Evolutionary conservation across 30 jellyfish, hydroid and myxozoan genomes (phyloP).

Genomic region (Haliclystus octoradiatus): DNA sequence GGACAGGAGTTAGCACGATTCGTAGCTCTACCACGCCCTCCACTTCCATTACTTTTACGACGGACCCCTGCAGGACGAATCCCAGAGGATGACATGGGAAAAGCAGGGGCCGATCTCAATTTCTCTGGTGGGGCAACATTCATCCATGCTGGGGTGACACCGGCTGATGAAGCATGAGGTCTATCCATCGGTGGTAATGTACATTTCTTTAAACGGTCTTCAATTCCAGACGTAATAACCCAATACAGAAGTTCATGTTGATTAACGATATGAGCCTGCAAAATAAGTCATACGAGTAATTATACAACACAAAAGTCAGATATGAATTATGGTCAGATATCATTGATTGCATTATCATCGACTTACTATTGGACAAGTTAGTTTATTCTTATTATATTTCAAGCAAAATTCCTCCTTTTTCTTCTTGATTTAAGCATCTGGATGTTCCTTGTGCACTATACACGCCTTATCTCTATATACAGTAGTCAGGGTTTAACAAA

Average conservation of each 20-base stretch:
- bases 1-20: background rate
- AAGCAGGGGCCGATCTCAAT: background rate
- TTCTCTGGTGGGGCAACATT: background rate
- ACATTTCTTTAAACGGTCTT: slow-evolving; percentile 22
- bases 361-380: too few species aligned
- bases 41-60: background rate
- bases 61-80: background rate
- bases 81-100: background rate
- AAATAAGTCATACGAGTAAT: background rate
- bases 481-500: too few species aligned
- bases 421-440: too few species aligned
- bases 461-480: too few species aligned
- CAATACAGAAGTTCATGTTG: slow-evolving; percentile 85
- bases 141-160: background rate
- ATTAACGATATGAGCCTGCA: slow-evolving; percentile 72
- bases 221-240: slow-evolving; percentile 90
- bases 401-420: too few species aligned
- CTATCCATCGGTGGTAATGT: background rate
- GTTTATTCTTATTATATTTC: too few species aligned
- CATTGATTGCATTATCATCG: too few species aligned
- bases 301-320: too few species aligned
- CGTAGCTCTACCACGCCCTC: too few species aligned
- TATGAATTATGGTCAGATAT: too few species aligned
- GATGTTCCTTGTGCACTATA: too few species aligned
- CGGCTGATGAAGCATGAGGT: background rate